A percentile compares a stretch with the other conserved stretches of the same genome.
These are phyloP conservation scores for Orchesellides sinensis DNA, from an alignment of 2,888 invertebrate genomes.

Conservation along the genomic window DNA sequence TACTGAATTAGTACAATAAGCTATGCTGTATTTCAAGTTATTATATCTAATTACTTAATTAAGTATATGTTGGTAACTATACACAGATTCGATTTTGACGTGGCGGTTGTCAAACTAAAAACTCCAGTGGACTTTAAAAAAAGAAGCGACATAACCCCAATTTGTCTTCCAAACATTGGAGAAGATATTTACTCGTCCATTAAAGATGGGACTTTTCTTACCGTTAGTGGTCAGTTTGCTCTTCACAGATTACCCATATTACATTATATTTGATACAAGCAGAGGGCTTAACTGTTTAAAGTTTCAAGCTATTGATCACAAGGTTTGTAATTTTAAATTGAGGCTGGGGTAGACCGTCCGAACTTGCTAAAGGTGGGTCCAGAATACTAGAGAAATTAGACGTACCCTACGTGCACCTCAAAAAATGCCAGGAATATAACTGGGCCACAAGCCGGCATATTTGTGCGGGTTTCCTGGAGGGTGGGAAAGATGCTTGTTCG, in stretches of 20 bases:
- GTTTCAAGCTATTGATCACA: no score
- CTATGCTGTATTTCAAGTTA: no score
- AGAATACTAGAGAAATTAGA: slow-evolving; percentile 31
- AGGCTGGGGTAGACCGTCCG: slow-evolving; percentile 34
- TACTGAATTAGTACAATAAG: no score
- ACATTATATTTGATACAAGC: no score
- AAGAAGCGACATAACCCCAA: background rate
- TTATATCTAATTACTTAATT: no score
- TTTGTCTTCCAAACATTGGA: slow-evolving; percentile 30
- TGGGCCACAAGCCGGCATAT: slow-evolving; percentile 7
- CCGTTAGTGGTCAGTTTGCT: no score
- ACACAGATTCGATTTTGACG: slow-evolving; percentile 13
- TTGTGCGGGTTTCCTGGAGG: slow-evolving; percentile 29
- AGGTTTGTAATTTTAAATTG: no score
- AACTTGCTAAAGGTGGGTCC: slow-evolving; percentile 2
- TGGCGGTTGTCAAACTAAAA: slow-evolving; percentile 30
- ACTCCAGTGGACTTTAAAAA: slow-evolving; percentile 20
- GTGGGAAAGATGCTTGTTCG: slow-evolving; percentile 41
- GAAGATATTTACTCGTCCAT: no score
- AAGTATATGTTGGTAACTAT: no score
- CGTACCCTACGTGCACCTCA: slow-evolving; percentile 4
- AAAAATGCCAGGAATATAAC: background rate
- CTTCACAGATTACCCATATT: no score
- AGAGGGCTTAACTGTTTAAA: background rate
- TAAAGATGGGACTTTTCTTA: no score